Base-by-base conservation (phyloP, 2,888 invertebrate genomes). In the Mythimna impura region DNA sequence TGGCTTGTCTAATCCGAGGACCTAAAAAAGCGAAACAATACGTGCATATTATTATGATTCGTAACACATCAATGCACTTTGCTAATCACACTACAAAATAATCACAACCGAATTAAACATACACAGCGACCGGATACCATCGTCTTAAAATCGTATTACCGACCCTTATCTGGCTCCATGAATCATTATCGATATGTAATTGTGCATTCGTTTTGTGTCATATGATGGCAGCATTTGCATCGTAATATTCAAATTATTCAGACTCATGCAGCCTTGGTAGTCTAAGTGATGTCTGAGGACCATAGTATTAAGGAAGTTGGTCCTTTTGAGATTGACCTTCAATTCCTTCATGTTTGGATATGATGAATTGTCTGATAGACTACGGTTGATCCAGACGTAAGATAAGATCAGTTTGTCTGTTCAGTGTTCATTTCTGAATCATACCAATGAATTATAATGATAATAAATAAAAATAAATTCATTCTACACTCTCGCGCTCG, bases 181-280 rank as follows among this genome's bases (percentile, higher is more conserved):
- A 84, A 60, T 84, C 82, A 80, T 76, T 73, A 69, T 76, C 47
- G 57, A 67, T 17, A 69, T 80, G 65, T 77, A 70, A 80, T 86
- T 82, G 70, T 75, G 79, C 75, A 85, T 84, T 86, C 86, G 75
- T 25, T 25, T 25, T 25, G 25, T 63, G 64, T 81, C 85, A 77
- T 77, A 71, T 52, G 57, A 55, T 72, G 66, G 50, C 52, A 55
- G n/a, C 72, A 84, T 83, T 83, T 76, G 79, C 75, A 86, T 85
- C 55, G n/a, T 66, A 70, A 82, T 82, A 81, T 86, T 86, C 36
- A 83, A 86, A 82, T 83, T 81, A 81, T 70, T 55, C 76, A 74
- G 60, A 30, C 62, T n/a, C 12, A 57, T 17, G 9, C 12, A 78
- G 66, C 85, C 87, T 87, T 85, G 85, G 69, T 66, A 66, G 47